Percentiles rank a stretch among this genome's conserved stretches.
These are phyloP conservation scores for Pogonocherus hispidulus DNA, from an alignment of 2,888 invertebrate species.

Conservation along the genomic window DNA sequence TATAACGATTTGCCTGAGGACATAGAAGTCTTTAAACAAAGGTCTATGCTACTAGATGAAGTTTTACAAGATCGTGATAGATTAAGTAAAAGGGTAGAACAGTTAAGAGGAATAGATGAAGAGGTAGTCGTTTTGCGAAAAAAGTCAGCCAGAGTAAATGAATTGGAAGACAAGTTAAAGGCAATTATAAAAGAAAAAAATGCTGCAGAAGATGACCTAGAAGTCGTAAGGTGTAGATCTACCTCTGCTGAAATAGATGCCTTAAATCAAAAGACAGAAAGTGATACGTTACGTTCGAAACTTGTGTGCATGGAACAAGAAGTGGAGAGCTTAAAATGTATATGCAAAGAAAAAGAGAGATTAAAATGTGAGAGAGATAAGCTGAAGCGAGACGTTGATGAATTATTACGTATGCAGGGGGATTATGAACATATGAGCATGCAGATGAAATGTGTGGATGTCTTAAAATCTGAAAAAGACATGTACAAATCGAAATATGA, in stretches of 20 bases:
- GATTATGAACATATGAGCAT: slow-evolving; percentile 60
- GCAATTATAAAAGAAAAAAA: slow-evolving; percentile 42
- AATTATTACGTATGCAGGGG: slow-evolving; percentile 58
- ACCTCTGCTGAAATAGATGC: slow-evolving; percentile 51
- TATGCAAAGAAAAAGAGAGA: slow-evolving; percentile 58
- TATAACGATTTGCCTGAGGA: slow-evolving; percentile 59
- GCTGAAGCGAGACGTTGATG: slow-evolving; percentile 52
- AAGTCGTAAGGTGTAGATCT: slow-evolving; percentile 46
- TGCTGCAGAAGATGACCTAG: slow-evolving; percentile 50
- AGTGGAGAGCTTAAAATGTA: slow-evolving; percentile 55
- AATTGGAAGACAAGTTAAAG: slow-evolving; percentile 57
- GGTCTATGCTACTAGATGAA: slow-evolving; percentile 59
- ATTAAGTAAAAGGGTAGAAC: slow-evolving; percentile 57
- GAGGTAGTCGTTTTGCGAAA: slow-evolving; percentile 51
- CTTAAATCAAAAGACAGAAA: slow-evolving; percentile 52
- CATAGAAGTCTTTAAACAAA: slow-evolving; percentile 57
- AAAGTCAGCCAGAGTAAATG: slow-evolving; percentile 51
- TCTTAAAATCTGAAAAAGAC: slow-evolving; percentile 63
- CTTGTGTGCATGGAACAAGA: slow-evolving; percentile 57
- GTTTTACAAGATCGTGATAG: slow-evolving; percentile 55
- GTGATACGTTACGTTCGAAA: slow-evolving; percentile 54
- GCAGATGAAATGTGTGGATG: slow-evolving; percentile 58
- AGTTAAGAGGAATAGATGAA: slow-evolving; percentile 49
- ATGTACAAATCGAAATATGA: slow-evolving; percentile 64
- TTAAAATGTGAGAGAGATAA: slow-evolving; percentile 63